phyloP scores from a whole-genome alignment of 2,113 vertebrate genomes.

The Pseudorectes ferrugineus region DNA sequence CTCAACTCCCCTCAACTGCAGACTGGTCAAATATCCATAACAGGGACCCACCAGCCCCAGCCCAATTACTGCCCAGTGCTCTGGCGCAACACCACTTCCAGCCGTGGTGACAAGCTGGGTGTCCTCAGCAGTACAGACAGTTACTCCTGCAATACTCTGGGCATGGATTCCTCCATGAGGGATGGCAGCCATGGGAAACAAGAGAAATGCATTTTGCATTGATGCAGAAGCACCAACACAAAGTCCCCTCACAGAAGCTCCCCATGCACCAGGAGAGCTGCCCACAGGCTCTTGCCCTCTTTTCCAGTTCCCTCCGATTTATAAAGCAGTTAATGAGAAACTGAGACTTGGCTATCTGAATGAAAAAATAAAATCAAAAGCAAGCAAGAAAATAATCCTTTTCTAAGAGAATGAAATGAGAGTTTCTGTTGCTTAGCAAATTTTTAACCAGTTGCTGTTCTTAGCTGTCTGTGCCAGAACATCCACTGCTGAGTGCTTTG shows the following conservation, averaged over 20 bases:
- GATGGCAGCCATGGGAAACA: fast-evolving
- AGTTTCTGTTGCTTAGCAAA: conserved; percentile 50
- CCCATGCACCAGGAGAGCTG: fast-evolving
- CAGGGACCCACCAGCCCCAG: not conserved
- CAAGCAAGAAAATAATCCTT: not conserved
- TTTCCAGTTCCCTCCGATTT: not conserved
- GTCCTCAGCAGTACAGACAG: not conserved
- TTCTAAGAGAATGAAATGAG: not conserved
- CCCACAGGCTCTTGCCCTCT: not conserved
- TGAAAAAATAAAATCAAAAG: not conserved
- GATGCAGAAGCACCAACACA: not conserved
- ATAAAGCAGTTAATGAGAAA: not conserved
- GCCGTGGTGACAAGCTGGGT: not conserved
- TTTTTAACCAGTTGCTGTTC: conserved; percentile 7
- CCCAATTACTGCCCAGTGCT: not conserved
- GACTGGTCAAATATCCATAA: not conserved
- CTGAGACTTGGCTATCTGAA: not conserved
- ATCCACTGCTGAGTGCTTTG: not conserved
- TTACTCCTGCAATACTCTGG: not conserved
- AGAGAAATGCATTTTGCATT: not conserved
- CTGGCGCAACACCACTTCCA: not conserved
- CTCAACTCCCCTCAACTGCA: not conserved
- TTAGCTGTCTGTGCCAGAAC: not conserved
- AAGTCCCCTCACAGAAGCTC: not conserved
- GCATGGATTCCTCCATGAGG: not conserved